Evolutionary conservation across 2,888 invertebrate species (phyloP).

Genomic region (Hydriomena furcata): DNA sequence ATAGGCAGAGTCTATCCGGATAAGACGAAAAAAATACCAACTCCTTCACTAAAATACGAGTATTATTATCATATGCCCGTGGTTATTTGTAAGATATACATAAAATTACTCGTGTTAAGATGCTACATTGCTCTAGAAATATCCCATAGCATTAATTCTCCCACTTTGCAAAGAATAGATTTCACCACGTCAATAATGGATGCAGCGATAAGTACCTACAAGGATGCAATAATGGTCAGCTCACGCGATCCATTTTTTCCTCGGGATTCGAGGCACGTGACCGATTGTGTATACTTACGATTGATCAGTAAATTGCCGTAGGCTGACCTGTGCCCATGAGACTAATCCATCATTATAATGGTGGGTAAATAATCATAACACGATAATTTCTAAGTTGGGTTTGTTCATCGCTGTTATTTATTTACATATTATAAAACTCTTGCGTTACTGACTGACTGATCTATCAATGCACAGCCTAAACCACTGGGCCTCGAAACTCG

Average conservation of each 20-base stretch:
- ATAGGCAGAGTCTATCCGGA: too few relatives aligned
- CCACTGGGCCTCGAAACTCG: too few relatives aligned
- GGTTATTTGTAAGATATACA: background rate
- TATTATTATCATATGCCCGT: too few relatives aligned
- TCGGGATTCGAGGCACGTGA: conserved; percentile 52
- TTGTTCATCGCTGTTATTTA: conserved; percentile 18
- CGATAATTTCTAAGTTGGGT: conserved; percentile 20
- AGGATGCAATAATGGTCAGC: conserved; percentile 24
- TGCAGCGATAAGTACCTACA: conserved; percentile 28
- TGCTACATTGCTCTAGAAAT: background rate
- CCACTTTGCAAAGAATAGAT: conserved; percentile 14
- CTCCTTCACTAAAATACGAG: too few relatives aligned
- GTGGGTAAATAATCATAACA: conserved; percentile 17
- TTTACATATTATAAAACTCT: too few relatives aligned
- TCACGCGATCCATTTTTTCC: conserved; percentile 40
- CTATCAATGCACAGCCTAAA: too few relatives aligned
- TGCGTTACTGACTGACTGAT: too few relatives aligned
- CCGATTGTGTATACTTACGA: conserved; percentile 51
- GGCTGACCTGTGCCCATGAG: conserved; percentile 32
- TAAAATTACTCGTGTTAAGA: too few relatives aligned
- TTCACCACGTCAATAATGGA: conserved; percentile 27
- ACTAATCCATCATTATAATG: conserved; percentile 27
- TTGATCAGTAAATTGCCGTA: conserved; percentile 55
- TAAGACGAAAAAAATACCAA: too few relatives aligned
- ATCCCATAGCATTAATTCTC: too few relatives aligned